These are phyloP conservation scores for Oreortyx pictus DNA, from an alignment of 2,797 vertebrate species.

Conservation along the genomic window DNA sequence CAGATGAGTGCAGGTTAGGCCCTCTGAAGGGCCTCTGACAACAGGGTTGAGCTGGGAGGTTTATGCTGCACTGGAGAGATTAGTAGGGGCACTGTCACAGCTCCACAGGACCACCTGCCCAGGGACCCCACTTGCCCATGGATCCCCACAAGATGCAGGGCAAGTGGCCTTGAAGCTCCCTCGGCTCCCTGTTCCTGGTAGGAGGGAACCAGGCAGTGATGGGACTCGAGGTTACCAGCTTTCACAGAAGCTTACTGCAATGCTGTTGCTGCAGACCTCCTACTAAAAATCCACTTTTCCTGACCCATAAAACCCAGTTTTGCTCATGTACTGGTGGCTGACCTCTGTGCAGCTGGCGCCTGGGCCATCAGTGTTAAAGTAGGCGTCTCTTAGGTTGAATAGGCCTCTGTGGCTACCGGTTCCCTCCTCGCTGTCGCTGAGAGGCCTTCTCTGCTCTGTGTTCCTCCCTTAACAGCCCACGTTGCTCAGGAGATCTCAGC, in stretches of 20 bases:
- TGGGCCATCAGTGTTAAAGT: not conserved
- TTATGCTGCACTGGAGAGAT: not conserved
- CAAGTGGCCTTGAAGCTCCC: not conserved
- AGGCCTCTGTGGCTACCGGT: not conserved
- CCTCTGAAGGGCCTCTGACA: not conserved
- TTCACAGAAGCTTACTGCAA: not conserved
- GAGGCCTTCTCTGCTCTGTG: not conserved
- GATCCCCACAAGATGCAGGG: not conserved
- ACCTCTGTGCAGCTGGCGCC: not conserved
- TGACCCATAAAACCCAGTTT: not conserved
- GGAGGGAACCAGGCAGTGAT: not conserved
- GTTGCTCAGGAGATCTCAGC: not conserved
- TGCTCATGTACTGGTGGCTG: not conserved
- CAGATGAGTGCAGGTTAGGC: not conserved
- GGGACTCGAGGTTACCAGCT: not conserved
- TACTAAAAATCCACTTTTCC: not conserved
- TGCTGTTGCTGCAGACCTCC: not conserved
- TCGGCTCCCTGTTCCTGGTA: not conserved
- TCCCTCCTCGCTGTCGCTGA: not conserved
- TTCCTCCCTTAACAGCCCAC: not conserved
- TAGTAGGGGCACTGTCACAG: not conserved
- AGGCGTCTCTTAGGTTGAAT: not conserved
- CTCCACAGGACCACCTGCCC: not conserved
- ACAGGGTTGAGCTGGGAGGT: not conserved
- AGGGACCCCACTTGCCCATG: not conserved